Conservation (phyloP, 2,113 vertebrate genomes). For the Pituophis catenifer region DNA sequence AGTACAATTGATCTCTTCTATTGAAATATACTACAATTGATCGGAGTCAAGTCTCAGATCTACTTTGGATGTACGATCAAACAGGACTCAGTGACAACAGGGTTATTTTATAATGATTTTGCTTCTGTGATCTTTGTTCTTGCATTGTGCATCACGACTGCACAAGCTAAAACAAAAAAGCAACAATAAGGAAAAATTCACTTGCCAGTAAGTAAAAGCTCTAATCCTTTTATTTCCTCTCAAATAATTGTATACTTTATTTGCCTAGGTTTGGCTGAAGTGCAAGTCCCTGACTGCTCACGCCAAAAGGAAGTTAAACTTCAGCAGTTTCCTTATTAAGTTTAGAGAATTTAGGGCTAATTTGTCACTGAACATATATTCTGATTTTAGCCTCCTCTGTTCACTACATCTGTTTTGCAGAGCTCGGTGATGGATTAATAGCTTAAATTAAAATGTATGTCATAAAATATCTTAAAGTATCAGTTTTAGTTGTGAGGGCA, state of each 20-base stretch:
- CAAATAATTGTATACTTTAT: not conserved
- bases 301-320: not conserved
- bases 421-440: not conserved
- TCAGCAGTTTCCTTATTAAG: not conserved
- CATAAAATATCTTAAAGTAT: not conserved
- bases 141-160: not conserved
- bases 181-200: not conserved
- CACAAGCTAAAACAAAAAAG: slow-evolving; percentile 27
- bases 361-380: not conserved
- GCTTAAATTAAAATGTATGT: not conserved
- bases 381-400: not conserved
- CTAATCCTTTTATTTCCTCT: not conserved
- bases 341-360: not conserved
- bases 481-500: not conserved
- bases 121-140: slow-evolving; percentile 31
- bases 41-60: slow-evolving; percentile 10
- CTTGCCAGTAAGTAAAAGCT: slow-evolving; percentile 2
- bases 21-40: slow-evolving; percentile 42
- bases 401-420: not conserved
- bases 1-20: not conserved
- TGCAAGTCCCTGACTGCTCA: not conserved
- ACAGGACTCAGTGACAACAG: slow-evolving; percentile 15
- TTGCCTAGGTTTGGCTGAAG: not conserved
- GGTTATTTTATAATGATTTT: slow-evolving; percentile 1
- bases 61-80: slow-evolving; percentile 19